Base-by-base conservation (phyloP, 2,888 invertebrate species). In the Theodoxus fluviatilis region DNA sequence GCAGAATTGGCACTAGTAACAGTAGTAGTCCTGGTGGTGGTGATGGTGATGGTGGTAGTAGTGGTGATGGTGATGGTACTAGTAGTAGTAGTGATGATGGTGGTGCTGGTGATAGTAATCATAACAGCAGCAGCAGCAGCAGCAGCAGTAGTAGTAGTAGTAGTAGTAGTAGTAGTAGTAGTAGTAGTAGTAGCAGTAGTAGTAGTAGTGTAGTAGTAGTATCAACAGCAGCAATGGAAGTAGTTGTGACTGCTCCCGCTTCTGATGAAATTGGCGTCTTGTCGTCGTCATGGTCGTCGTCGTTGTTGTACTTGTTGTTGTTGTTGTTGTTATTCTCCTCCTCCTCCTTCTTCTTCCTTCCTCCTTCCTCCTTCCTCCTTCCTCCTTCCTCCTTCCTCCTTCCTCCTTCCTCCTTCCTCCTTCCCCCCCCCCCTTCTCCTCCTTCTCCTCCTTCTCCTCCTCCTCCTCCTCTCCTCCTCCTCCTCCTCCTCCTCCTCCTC, bases 111-210 rank as follows among this genome's bases (percentile, higher is more conserved):
- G 18, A 18, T 25, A 64, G 33, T 64, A 59, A 28, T 33, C 9
- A n/a, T 33, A 64, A 38, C 37, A 47, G 67, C 37, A 67, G 49
- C 65, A 65, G 40, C 65, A 35, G 65, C 65, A 65, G 40, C 65
- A 65, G 40, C 65, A 65, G 40, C 65, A 65, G 35, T 12, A 67
- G 52, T 22, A 31, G 31, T 6, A 67, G 59, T 6, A 59, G 33
- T 55, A 55, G 52, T 52, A 52, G 52, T 52, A 52, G 52, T 25
- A 61, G 61, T 25, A 61, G 61, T 61, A 63, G 63, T 63, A 63
- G 63, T 63, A 63, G 63, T 3, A 63, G 63, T 33, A 49, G 67
- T n/a, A 67, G 18, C 52, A 49, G 15, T 37, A 40, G 67, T 31
- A 67, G 67, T 31, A 67, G 49, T n/a, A 67, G 40, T 55, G 7